Base-by-base conservation (phyloP, 2,888 invertebrate genomes). In the Didymodactylos carnosus region DNA sequence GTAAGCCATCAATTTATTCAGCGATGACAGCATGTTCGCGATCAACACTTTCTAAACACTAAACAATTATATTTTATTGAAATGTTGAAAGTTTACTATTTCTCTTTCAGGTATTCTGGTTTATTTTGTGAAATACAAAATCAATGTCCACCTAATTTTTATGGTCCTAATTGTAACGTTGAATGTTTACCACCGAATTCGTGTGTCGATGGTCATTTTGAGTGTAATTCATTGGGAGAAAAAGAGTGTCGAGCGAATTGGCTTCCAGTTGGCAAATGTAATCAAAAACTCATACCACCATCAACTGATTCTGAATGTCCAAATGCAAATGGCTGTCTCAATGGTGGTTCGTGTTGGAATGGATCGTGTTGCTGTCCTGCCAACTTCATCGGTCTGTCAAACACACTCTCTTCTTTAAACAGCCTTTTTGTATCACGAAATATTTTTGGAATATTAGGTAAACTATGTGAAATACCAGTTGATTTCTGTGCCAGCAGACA, bases 201-300 rank as follows among this genome's bases (percentile, higher is more conserved):
- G 27, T 75, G 75, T 40, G 71, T 41, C 39, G 71, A 74, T 39
- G 62, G 75, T 39, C 75, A 75, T 69, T 75, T 62, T 43, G 39
- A 39, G 11, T 75, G 75, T 69, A 43, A 72, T 69, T 39, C 35
- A 23, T 35, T 43, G 29, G 72, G 72, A 2, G 53, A 69, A 27
- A 72, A 46, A 49, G 41, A 40, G 11, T 75, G 75, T 35, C 27
- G 29, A 35, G 40, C 62, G 25, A 69, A 69, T 40, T 75, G 75
- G 75, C 72, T 72, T 35, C 41, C 71, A n/a, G 71, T 53, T 43
- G 25, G 40, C 25, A 27, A 6, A 14, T 74, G 74, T 70, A 72
- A 71, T 43, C 71, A 62, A 62, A 74, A 74, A 35, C 23, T 71
- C n/a, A 53, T 74, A 39, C 43, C 71, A 23, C 25, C 39, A 1